Evolutionary conservation across 30 jellyfish, hydroid and myxozoan species (phyloP).

Genomic region (Turritopsis dohrnii): DNA sequence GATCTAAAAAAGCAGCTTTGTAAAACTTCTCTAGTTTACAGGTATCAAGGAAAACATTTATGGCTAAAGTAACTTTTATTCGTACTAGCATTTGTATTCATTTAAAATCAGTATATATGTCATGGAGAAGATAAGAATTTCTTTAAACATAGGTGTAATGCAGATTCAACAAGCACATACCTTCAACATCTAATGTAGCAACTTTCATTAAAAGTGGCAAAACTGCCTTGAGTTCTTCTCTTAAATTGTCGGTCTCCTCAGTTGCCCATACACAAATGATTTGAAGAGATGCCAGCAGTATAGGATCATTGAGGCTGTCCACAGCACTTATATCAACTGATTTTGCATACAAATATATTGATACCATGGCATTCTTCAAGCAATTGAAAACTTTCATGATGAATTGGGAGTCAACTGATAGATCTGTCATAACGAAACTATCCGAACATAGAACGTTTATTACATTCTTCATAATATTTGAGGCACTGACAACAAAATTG

Average conservation of each 20-base stretch:
- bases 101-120: no score
- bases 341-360: not conserved
- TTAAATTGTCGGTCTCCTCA: slow-evolving; percentile 14
- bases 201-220: slow-evolving; percentile 3
- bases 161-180: not conserved
- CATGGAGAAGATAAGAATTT: no score
- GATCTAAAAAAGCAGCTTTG: no score
- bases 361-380: slow-evolving; percentile 6
- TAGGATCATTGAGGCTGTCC: not conserved
- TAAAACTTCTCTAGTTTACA: no score
- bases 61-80: no score
- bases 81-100: no score
- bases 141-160: not conserved
- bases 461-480: not conserved
- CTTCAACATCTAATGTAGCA: slow-evolving; percentile 4
- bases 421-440: not conserved
- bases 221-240: slow-evolving; percentile 4
- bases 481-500: not conserved
- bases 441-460: not conserved
- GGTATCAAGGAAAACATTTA: no score
- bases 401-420: not conserved
- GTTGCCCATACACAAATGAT: slow-evolving; percentile 25
- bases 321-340: not conserved
- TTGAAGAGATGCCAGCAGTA: not conserved
- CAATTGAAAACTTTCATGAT: slow-evolving; percentile 2